Evolutionary conservation across 2,797 vertebrate genomes (phyloP), one percentile per base, ranked within the genome.

Genomic region (Peromyscus eremicus): DNA sequence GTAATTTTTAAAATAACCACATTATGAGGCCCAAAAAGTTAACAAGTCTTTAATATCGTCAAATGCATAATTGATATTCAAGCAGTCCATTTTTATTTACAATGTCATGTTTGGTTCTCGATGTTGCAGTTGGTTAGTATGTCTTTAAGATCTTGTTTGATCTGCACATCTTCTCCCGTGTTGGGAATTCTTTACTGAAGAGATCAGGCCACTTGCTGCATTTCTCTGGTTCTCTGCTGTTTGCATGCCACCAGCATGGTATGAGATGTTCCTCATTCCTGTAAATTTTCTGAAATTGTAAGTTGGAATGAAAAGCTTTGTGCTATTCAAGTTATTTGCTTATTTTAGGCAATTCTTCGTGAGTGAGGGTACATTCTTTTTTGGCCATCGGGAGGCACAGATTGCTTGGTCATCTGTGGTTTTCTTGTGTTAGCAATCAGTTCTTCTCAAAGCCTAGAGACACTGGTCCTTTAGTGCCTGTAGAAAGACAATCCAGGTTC

Each of bases 31-130:
- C 68, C 84, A 84, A 85, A 82, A 92, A 40, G 81, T 16, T 85
- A 84, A 32, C 73, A 94, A 55, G 91, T 81, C 32, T 46, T 94
- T 77, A 86, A 73, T 11, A 83, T 90, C n/a, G 34, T 83, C n/a
- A 85, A 27, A 83, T 49, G 76, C 57, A 55, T 5, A 90, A 25
- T 87, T 55, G 52, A 55, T 66, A 12, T 66, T 87, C n/a, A 89
- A 66, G 77, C 85, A 27, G 81, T 62, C n/a, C 85, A 11, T 73
- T 92, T 79, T 85, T 49, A 60, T 70, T 70, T 46, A 34, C 1
- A 73, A 81, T 80, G 71, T 90, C 10, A 87, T 85, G 88, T 71
- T 49, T 1, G 43, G 37, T 64, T 92, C 16, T 12, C 76, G 89
- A 21, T 13, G 19, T 85, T 91, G 29, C 73, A 80, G 55, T 93